Percentiles rank a stretch among this genome's conserved stretches.
Evolutionary conservation across 1,140 invertebrate genomes (phyloP).

Genomic region (Bombus ignitus): DNA sequence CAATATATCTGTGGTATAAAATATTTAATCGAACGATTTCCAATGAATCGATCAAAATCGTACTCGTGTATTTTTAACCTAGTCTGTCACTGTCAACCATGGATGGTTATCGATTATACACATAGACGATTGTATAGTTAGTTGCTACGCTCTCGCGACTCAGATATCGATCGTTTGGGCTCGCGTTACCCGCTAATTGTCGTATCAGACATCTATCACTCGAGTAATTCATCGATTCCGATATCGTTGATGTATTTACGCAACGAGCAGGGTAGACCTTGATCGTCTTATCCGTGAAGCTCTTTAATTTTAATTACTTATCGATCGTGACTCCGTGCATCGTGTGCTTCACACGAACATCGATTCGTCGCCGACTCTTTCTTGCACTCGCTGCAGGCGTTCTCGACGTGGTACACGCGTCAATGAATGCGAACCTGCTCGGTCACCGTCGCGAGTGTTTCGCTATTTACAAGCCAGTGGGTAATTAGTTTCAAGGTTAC

Average conservation of each 20-base stretch:
- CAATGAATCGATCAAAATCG: background rate
- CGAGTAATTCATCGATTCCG: background rate
- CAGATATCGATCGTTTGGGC: background rate
- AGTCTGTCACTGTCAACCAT: background rate
- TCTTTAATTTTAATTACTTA: conserved; percentile 4
- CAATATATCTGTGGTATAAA: background rate
- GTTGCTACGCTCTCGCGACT: background rate
- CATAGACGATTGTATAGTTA: background rate
- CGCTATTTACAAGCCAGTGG: conserved; percentile 37
- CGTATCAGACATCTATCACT: background rate
- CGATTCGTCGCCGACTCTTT: background rate
- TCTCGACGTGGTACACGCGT: background rate
- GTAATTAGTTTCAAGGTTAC: conserved; percentile 51
- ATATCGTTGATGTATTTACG: background rate
- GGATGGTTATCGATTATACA: background rate
- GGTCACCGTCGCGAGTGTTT: conserved; percentile 27
- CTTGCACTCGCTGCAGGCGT: too few species aligned
- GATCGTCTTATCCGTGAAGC: background rate
- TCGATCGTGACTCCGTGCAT: background rate
- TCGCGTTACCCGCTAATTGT: background rate
- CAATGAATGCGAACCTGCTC: conserved; percentile 39
- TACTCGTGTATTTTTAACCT: background rate
- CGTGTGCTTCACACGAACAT: background rate
- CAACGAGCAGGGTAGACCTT: background rate
- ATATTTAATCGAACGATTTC: background rate